Evolutionary conservation across 2,888 invertebrate genomes (phyloP).

Genomic region (Gandaritis pyraliata): DNA sequence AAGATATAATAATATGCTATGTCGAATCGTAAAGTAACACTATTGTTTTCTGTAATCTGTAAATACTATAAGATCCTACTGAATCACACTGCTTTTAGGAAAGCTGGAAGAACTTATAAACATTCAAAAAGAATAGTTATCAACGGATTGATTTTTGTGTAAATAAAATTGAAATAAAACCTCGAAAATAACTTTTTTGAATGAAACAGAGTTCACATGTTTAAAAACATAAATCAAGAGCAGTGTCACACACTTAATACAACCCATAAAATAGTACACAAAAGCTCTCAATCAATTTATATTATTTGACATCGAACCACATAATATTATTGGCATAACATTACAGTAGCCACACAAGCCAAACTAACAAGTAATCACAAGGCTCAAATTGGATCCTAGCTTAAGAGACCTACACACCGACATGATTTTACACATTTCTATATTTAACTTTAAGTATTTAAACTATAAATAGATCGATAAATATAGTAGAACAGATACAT

Average conservation of each 20-base stretch:
- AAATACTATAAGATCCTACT: conserved; percentile 11
- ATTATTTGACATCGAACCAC: conserved; percentile 30
- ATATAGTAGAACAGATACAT: conserved; percentile 57
- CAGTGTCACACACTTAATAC: conserved; percentile 32
- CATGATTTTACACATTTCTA: conserved; percentile 41
- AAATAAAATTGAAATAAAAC: background rate
- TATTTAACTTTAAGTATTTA: conserved; percentile 39
- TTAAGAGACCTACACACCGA: conserved; percentile 51
- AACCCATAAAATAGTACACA: conserved; percentile 30
- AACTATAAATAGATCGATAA: conserved; percentile 61
- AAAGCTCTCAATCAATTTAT: conserved; percentile 38
- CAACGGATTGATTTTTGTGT: conserved; percentile 9
- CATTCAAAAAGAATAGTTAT: conserved; percentile 3
- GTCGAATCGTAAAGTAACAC: conserved; percentile 44
- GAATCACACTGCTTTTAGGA: conserved; percentile 3
- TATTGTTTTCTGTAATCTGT: conserved; percentile 31
- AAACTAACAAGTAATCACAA: conserved; percentile 49
- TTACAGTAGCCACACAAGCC: conserved; percentile 29
- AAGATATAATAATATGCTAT: conserved; percentile 44
- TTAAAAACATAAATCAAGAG: conserved; percentile 18
- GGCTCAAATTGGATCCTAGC: conserved; percentile 52
- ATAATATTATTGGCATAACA: conserved; percentile 19
- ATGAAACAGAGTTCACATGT: background rate
- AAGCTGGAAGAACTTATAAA: conserved; percentile 6
- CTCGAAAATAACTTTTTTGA: background rate